Evolutionary conservation across 2,113 vertebrate genomes (phyloP).

Genomic region (Neolamprologus falcicula): DNA sequence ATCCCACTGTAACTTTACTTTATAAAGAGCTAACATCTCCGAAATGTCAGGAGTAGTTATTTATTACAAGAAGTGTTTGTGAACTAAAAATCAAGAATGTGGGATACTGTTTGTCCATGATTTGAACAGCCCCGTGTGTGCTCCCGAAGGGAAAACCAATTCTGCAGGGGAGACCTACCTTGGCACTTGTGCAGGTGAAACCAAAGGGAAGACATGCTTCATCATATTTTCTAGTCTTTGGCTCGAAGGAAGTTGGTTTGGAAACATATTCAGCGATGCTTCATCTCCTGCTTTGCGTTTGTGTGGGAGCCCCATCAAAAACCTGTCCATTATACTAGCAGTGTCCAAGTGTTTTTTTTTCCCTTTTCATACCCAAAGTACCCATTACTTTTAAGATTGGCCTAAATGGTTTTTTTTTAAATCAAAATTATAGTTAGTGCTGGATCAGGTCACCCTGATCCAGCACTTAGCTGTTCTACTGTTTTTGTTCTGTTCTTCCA

Average conservation of each 20-base stretch:
- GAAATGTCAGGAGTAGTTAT: neutral
- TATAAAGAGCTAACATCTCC: neutral
- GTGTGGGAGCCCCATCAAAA: neutral
- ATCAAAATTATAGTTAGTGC: neutral
- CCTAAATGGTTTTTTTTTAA: accelerated
- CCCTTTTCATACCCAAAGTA: neutral
- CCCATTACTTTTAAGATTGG: neutral
- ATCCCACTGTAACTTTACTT: neutral
- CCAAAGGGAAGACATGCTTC: neutral
- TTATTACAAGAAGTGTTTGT: neutral
- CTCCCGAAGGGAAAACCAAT: neutral
- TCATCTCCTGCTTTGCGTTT: neutral
- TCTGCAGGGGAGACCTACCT: neutral
- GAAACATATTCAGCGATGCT: neutral
- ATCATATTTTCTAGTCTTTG: neutral
- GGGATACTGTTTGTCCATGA: neutral
- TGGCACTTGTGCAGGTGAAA: neutral
- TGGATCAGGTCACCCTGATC: neutral
- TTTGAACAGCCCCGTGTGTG: accelerated
- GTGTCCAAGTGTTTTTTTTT: neutral
- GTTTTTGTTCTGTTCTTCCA: neutral
- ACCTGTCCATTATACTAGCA: neutral
- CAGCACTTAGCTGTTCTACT: neutral
- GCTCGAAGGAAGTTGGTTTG: neutral
- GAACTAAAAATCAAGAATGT: neutral